Base-by-base conservation (phyloP, 2,888 invertebrate genomes). In the Caenorhabditis japonica region DNA sequence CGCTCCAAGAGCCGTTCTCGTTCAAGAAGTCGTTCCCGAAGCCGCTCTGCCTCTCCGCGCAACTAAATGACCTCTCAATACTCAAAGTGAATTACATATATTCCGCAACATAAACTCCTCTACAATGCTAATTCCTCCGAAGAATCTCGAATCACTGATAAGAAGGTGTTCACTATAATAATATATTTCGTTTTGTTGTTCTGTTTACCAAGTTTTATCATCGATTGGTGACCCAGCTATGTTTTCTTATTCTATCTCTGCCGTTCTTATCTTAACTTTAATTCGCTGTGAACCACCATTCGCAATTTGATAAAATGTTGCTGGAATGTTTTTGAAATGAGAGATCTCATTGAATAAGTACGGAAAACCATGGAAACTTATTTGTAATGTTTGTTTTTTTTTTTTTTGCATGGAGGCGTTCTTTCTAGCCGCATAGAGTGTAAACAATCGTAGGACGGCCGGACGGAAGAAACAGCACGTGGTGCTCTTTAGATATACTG, bases 1-100 rank as follows among this genome's bases (percentile, higher is more conserved):
- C 75, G 72, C 33, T 75, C 76, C 2, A 66, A 71, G 52, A 78
- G 78, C 56, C 69, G 76, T 27, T 68, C 68, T 33, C 70, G 75
- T 23, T 75, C 75, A 19, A 49, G 73, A 23, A 62, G 68, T 56
- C 76, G 73, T 30, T 76, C 75, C 15, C 71, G 73, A 44, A 66
- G 66, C 36, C 76, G 75, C 25, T 77, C 75, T 38, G 58, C 58
- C 55, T 75, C 74, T 12, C 74, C 74, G 25, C 62, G 46, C 34
- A 53, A 75, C 56, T 73, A 58, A 56, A 39, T 33, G n/a, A 23
- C 41, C 34, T 34, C 25, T 33, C 49, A 21, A 47, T 19, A 39
- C 15, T 62, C 46, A 17, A 38, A 8, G 13, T 8, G 4, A 39
- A 47, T 51, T 38, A 10, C 7, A 36, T 21, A 8, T 34, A 19